Conservation (phyloP, 2,888 invertebrate genomes). For the Cheilosia grossa region DNA sequence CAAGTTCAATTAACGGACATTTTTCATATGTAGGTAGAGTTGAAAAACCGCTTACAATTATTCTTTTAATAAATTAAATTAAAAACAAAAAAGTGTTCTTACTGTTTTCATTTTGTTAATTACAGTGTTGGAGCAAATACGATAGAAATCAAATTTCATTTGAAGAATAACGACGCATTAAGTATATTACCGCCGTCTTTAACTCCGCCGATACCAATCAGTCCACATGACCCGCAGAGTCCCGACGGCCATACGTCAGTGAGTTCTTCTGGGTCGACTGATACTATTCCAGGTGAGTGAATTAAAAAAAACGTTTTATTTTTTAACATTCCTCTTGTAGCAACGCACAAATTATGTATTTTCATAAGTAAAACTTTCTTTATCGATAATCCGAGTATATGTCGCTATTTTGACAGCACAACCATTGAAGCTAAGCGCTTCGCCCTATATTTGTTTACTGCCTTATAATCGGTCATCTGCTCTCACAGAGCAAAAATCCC, state of each 20-base stretch:
- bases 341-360: too few species aligned
- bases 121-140: constrained; percentile 75
- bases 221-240: constrained; percentile 81
- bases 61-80: not conserved
- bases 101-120: constrained; percentile 1
- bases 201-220: constrained; percentile 80
- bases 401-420: too few species aligned
- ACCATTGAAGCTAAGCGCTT: too few species aligned
- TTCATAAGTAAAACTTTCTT: too few species aligned
- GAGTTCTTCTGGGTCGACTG: constrained; percentile 82
- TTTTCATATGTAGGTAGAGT: too few species aligned
- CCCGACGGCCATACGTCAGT: constrained; percentile 82
- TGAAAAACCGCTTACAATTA: not conserved
- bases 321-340: too few species aligned
- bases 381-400: too few species aligned
- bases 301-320: not conserved
- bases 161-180: constrained; percentile 74
- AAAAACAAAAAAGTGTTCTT: not conserved
- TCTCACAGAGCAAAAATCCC: not conserved
- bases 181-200: constrained; percentile 79
- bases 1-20: too few species aligned
- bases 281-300: constrained; percentile 81
- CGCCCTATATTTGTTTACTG: too few species aligned
- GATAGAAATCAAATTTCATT: constrained; percentile 76
- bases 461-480: too few species aligned